A percentile compares a stretch with the other conserved stretches of the same genome.
phyloP scores from a whole-genome alignment of 2,888 invertebrate genomes.

The Buathra laborator region DNA sequence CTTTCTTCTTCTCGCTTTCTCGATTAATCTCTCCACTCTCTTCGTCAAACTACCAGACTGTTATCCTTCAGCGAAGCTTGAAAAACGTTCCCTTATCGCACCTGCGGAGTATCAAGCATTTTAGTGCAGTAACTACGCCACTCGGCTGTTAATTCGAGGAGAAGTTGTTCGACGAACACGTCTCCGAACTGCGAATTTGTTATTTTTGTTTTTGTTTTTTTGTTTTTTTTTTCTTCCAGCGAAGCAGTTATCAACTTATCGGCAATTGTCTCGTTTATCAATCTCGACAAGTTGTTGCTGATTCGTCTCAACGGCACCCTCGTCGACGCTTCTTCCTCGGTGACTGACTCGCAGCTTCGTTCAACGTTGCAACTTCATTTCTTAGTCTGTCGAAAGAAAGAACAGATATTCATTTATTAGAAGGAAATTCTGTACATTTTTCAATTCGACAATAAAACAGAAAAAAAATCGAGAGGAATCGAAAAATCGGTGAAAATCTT shows the following conservation, averaged over 20 bases:
- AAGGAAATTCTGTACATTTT: slow-evolving; percentile 3
- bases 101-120: slow-evolving; percentile 19
- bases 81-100: slow-evolving; percentile 48
- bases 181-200: neutral
- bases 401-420: neutral
- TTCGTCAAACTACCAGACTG: neutral
- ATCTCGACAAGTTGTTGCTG: slow-evolving; percentile 48
- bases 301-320: slow-evolving; percentile 34
- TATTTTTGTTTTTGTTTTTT: neutral
- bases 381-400: neutral
- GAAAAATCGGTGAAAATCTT: too few species aligned
- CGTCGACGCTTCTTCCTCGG: slow-evolving; percentile 22
- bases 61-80: neutral
- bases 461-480: neutral
- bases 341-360: neutral
- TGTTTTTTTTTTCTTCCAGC: slow-evolving; percentile 5
- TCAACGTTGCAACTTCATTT: neutral
- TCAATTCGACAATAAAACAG: neutral
- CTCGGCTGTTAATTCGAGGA: neutral
- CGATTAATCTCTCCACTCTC: slow-evolving; percentile 8
- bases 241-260: slow-evolving; percentile 49
- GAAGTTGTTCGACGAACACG: slow-evolving; percentile 12
- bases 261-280: slow-evolving; percentile 53
- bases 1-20: slow-evolving; percentile 2
- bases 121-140: neutral